phyloP scores from a whole-genome alignment of 2,113 vertebrate genomes.

The Xiphophorus maculatus region DNA sequence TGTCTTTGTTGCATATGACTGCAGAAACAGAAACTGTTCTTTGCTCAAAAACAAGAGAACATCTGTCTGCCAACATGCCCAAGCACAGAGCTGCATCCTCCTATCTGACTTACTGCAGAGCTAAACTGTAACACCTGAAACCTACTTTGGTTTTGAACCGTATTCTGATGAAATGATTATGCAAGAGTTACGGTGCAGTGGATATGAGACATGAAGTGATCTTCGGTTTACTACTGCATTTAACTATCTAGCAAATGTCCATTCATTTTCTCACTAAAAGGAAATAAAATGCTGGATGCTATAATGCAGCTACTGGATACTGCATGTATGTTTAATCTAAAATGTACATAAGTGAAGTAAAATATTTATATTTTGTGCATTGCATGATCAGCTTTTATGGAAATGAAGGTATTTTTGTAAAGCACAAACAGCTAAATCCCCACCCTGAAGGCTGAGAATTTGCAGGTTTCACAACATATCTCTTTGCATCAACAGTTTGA shows the following conservation, averaged over 20 bases:
- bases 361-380: not conserved
- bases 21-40: not conserved
- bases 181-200: not conserved
- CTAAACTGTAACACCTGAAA: not conserved
- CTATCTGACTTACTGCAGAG: not conserved
- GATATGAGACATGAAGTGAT: not conserved
- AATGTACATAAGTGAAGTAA: not conserved
- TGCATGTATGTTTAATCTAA: not conserved
- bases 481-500: slow-evolving; percentile 9
- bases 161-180: not conserved
- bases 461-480: slow-evolving; percentile 39
- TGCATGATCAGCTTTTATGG: not conserved
- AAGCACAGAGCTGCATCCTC: not conserved
- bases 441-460: not conserved
- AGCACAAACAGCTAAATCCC: not conserved
- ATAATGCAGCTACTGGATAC: no score
- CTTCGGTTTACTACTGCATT: not conserved
- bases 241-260: not conserved
- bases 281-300: not conserved
- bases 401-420: not conserved
- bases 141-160: not conserved
- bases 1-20: not conserved
- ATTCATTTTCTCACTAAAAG: not conserved
- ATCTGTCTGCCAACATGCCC: not conserved
- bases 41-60: slow-evolving; percentile 64